Base-by-base conservation (phyloP, 2,113 vertebrate genomes). In the Albula goreensis region DNA sequence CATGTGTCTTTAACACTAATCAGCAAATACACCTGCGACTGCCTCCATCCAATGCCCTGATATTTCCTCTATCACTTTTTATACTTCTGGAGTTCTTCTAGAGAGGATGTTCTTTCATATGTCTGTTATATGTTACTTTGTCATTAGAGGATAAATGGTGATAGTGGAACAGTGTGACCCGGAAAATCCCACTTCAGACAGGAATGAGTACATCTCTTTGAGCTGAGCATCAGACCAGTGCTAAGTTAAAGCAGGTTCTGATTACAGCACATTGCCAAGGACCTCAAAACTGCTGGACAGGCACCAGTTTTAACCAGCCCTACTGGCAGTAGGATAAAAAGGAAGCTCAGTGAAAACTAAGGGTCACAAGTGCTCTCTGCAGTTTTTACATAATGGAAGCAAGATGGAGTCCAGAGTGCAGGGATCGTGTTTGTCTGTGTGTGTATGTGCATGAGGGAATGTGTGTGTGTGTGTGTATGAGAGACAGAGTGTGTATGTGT, bases 171-270 rank as follows among this genome's bases (percentile, higher is more conserved):
- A 41, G 31, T 41, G 31, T 41, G 31, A 41, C 31, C 31, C 31
- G 31, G 31, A 41, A 41, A 41, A 41, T 41, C 31, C 31, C 31
- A 41, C 31, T 41, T 41, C 31, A 41, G 31, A 41, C 31, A 41
- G 31, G 31, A 41, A 41, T 41, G 41, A 49, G 80, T 49, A 87
- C 80, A 85, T 87, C 85, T 48, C 41, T 90, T 49, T 41, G 88
- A 90, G 89, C 86, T 89, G 85, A 90, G 90, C 82, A 87, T 86
- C 89, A 83, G 92, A 89, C 87, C 88, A 74, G 86, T 88, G 87
- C 87, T 79, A 84, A 93, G 92, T 93, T 91, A 94, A 93, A 93
- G 92, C 92, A 91, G 90, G 84, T 81, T 66, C 84, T 83, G 85
- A 15, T 86, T 77, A 87, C 89, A 85, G 50, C 90, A 90, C 90